Evolutionary conservation across 23 tunicate genomes (phyloP).

Genomic region (Aplidium turbinatum): DNA sequence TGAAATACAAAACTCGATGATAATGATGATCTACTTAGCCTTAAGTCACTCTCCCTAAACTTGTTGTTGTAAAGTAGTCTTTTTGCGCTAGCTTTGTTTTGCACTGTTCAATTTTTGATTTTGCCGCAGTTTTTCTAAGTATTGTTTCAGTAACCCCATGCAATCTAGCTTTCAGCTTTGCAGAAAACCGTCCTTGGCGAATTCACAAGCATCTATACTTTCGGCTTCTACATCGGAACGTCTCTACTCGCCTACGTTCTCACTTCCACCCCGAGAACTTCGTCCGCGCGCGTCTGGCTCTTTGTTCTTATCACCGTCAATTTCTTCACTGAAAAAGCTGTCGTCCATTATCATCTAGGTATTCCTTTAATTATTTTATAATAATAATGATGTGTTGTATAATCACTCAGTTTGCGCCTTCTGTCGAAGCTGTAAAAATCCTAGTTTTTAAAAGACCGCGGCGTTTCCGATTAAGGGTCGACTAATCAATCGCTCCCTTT

Average conservation of each 20-base stretch:
- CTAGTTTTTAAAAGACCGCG: no score
- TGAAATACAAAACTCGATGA: no score
- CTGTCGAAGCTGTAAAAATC: no score
- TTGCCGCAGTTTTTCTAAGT: background rate
- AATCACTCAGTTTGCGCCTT: no score
- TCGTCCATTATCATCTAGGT: slow-evolving; percentile 52
- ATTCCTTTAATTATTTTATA: background rate
- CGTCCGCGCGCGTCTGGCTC: slow-evolving; percentile 69
- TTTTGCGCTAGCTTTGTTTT: no score
- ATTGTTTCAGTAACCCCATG: background rate
- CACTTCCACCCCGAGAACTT: slow-evolving; percentile 62
- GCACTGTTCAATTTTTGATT: no score
- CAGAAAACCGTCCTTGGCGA: slow-evolving; percentile 92
- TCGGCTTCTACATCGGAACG: slow-evolving; percentile 80
- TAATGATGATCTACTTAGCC: no score
- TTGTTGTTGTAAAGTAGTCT: no score
- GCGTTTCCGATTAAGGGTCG: no score
- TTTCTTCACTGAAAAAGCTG: slow-evolving; percentile 51
- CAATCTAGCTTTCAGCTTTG: slow-evolving; percentile 41
- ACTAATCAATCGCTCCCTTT: no score
- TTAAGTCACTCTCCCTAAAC: no score
- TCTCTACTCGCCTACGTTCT: slow-evolving; percentile 70
- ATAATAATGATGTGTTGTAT: no score
- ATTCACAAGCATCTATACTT: slow-evolving; percentile 85
- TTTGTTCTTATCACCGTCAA: slow-evolving; percentile 61